These are phyloP conservation scores for Mareca penelope DNA, from an alignment of 2,797 vertebrate genomes.

Conservation along the genomic window DNA sequence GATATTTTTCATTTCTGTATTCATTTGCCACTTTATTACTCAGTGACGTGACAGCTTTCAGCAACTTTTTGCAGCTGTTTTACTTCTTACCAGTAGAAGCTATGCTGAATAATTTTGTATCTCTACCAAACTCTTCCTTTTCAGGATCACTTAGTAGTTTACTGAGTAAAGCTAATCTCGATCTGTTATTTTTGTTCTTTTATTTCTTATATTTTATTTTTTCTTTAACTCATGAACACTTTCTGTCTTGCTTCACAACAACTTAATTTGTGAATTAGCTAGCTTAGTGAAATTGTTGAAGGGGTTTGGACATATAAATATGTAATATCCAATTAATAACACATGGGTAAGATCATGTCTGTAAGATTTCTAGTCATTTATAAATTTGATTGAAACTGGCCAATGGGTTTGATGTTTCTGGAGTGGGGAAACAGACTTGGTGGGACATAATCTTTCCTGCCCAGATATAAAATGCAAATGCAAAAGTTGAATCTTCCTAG, in stretches of 20 bases:
- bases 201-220: neutral
- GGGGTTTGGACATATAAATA: neutral
- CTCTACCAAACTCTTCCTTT: neutral
- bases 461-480: neutral
- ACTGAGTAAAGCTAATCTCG: neutral
- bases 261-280: neutral
- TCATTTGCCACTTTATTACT: neutral
- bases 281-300: neutral
- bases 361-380: neutral
- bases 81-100: neutral
- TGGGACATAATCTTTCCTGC: neutral
- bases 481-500: neutral
- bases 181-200: neutral
- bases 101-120: neutral
- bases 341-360: neutral
- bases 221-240: neutral
- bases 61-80: neutral
- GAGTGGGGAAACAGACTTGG: neutral
- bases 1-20: too few species aligned
- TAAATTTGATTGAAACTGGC: neutral
- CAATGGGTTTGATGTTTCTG: neutral
- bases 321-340: neutral
- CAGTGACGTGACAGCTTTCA: neutral
- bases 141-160: neutral
- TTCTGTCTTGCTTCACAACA: neutral